Base-by-base conservation (phyloP, 23 tunicate species). In the Halocynthia aurantium region DNA sequence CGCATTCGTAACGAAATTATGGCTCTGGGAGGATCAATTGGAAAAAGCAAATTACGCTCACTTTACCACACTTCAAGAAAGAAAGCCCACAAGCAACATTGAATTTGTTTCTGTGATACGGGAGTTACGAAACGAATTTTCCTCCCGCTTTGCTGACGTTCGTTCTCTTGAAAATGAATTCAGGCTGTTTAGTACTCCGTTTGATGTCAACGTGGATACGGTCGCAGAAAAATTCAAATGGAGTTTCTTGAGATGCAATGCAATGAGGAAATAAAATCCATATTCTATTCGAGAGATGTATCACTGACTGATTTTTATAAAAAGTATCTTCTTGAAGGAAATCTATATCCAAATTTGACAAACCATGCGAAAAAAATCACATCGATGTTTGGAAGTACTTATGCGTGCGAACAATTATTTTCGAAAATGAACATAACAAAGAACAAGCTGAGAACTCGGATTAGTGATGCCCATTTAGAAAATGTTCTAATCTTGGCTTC, bases 1-100 rank as follows among this genome's bases (percentile, higher is more conserved):
- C 31, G 76, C 92, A 65, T 86, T 86, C 67, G 72, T 51, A 86
- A 86, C 84, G 18, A 86, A 86, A 86, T 77, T 86, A 52, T 85
- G 77, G 81, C 81, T 86, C 50, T 86, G 82, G 92, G 85, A 81
- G 75, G 6, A 77, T 86, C 85, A 86, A 40, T 20, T 81, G 76
- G 82, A 86, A 55, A 86, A 19, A 22, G 77, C 15, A 75, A 81
- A 81, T 69, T 81, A 81, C 57, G 82, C 51, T 75, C 85, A 86
- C 82, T 84, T 79, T 71, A 61, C 78, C 50, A 80, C 84, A 71
- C 51, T 85, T 22, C 67, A 73, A 71, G 80, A 80, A 76, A 72
- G 53, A 67, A 61, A 85, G 63, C 81, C 85, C 52, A 80, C 80
- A 40, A 51, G 84, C 84, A 85, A 54, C 70, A 44, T 6, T 72